phyloP scores from a whole-genome alignment of 53 echinoderm and acorn worm species.

The Mesocentrotus franciscanus region DNA sequence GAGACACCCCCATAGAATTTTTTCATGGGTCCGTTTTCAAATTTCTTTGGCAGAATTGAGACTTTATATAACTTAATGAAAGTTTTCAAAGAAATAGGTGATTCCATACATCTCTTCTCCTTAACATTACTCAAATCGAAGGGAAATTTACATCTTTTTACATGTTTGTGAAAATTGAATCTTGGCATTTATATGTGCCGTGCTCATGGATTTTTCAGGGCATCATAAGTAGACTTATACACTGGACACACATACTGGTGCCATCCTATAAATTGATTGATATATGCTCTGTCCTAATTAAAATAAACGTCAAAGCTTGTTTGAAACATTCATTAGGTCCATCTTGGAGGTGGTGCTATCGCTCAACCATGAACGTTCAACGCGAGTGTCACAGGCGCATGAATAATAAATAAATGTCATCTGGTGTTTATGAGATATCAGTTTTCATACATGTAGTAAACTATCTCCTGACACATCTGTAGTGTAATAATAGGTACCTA shows the following conservation, averaged over 20 bases:
- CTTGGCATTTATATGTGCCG: background rate
- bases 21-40: background rate
- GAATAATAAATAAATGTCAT: conserved; percentile 67
- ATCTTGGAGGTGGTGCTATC: conserved; percentile 23
- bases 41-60: background rate
- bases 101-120: too few relatives aligned
- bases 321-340: conserved; percentile 26
- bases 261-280: conserved; percentile 5
- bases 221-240: background rate
- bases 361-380: conserved; percentile 23
- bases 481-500: background rate
- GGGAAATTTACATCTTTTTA: too few relatives aligned
- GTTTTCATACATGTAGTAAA: background rate
- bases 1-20: background rate
- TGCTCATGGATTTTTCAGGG: background rate
- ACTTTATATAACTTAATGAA: too few relatives aligned
- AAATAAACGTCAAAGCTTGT: conserved; percentile 34
- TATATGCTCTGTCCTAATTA: conserved; percentile 11
- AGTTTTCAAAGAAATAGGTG: too few relatives aligned
- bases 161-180: background rate
- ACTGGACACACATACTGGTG: background rate
- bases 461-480: background rate
- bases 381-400: conserved; percentile 35
- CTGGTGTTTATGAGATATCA: conserved; percentile 58
- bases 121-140: too few relatives aligned